Conservation (phyloP, 1,140 invertebrate species). For the Drosophila jambulina region DNA sequence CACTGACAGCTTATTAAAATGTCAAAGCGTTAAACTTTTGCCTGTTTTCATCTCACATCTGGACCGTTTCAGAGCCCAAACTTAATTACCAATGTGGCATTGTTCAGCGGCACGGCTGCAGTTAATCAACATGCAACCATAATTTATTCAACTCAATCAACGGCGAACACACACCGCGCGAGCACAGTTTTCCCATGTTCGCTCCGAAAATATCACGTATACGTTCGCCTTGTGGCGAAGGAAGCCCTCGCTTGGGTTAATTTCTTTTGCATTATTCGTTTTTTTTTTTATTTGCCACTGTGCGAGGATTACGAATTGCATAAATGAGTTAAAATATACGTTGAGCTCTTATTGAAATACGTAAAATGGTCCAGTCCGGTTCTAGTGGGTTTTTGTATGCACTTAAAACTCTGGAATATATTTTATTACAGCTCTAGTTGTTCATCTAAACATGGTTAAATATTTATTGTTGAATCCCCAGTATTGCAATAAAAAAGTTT, state of each 20-base stretch:
- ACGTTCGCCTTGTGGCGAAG: constrained; percentile 38
- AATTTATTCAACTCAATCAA: constrained; percentile 79
- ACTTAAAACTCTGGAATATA: neutral
- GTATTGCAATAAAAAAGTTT: neutral
- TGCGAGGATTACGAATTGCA: constrained; percentile 42
- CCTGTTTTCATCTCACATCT: constrained; percentile 11
- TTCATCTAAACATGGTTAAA: neutral
- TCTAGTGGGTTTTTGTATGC: constrained; percentile 1
- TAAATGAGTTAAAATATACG: constrained; percentile 55
- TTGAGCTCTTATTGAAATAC: constrained; percentile 4
- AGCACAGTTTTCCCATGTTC: constrained; percentile 10
- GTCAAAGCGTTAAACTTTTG: constrained; percentile 46
- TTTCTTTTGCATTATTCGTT: constrained; percentile 37
- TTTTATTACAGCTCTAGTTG: neutral
- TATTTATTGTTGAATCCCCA: neutral
- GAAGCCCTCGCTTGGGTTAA: constrained; percentile 42
- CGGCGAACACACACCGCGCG: constrained; percentile 12
- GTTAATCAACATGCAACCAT: constrained; percentile 67
- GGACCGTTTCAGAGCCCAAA: constrained; percentile 20
- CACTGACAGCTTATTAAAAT: constrained; percentile 76
- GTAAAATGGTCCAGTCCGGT: neutral
- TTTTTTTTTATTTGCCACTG: constrained; percentile 1
- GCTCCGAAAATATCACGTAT: constrained; percentile 58
- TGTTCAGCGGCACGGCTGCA: constrained; percentile 34
- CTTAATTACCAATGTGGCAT: constrained; percentile 41